phyloP scores from a whole-genome alignment of 2,113 vertebrate genomes.

The Pelecanoides urinatrix region DNA sequence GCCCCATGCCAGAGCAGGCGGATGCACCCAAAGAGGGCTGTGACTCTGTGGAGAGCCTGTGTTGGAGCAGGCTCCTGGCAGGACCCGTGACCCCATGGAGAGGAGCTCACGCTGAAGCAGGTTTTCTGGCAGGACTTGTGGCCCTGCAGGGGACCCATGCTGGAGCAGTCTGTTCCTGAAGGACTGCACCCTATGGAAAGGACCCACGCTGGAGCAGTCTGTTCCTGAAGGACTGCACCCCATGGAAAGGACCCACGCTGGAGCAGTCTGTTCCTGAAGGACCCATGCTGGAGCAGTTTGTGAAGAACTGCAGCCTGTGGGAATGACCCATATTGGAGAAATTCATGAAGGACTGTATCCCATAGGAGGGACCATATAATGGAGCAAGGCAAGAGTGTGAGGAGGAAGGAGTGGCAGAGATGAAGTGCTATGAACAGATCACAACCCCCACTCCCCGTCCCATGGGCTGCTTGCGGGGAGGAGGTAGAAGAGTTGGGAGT shows the following conservation, averaged over 20 bases:
- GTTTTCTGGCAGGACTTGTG: not conserved
- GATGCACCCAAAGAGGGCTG: not conserved
- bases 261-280: not conserved
- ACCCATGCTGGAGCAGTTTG: no score
- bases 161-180: not conserved
- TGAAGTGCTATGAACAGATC: not conserved
- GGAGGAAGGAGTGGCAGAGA: not conserved
- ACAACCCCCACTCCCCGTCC: not conserved
- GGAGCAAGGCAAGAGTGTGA: not conserved
- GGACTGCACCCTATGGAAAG: no score
- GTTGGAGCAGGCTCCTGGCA: not conserved
- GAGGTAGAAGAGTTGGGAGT: not conserved
- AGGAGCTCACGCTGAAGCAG: not conserved
- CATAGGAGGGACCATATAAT: not conserved
- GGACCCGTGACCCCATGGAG: no score
- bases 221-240: no score
- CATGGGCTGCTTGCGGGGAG: accelerated
- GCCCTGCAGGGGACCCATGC: accelerated
- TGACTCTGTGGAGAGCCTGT: not conserved
- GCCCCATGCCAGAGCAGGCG: not conserved
- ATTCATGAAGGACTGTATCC: no score
- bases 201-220: no score
- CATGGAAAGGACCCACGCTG: accelerated
- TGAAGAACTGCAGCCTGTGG: no score
- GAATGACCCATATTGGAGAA: no score